Percentiles rank a stretch among this genome's conserved stretches.
Conservation (phyloP, 92 coral and sea anemone species). For the Palythoa grandiflora region DNA sequence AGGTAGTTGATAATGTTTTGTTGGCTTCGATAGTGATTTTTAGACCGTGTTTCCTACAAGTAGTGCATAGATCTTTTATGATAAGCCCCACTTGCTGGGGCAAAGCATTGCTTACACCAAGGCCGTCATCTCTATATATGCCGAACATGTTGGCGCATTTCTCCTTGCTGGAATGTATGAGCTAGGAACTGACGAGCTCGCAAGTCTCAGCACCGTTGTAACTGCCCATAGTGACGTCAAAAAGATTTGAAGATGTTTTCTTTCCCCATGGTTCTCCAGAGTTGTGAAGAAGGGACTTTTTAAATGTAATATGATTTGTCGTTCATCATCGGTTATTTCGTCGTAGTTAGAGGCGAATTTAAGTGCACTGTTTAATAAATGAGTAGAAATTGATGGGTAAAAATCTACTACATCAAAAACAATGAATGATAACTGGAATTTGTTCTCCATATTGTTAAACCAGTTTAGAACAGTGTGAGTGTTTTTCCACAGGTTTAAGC, state of each 20-base stretch:
- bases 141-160: background rate
- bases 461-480: background rate
- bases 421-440: conserved; percentile 22
- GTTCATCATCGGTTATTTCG: background rate
- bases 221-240: background rate
- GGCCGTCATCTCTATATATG: background rate
- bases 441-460: conserved; percentile 28
- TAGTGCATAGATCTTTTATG: background rate
- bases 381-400: background rate
- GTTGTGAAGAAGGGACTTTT: conserved; percentile 27
- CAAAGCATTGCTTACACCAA: background rate
- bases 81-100: background rate
- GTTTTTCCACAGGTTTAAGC: background rate
- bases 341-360: background rate
- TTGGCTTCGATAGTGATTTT: background rate
- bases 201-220: background rate
- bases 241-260: background rate
- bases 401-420: conserved; percentile 47
- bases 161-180: background rate
- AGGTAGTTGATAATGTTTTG: too few species aligned
- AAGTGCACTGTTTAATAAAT: background rate
- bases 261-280: conserved; percentile 34
- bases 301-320: background rate
- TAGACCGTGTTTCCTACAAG: background rate
- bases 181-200: background rate